Conservation (phyloP, 2,888 invertebrate genomes). For the Anthoptus insignis region DNA sequence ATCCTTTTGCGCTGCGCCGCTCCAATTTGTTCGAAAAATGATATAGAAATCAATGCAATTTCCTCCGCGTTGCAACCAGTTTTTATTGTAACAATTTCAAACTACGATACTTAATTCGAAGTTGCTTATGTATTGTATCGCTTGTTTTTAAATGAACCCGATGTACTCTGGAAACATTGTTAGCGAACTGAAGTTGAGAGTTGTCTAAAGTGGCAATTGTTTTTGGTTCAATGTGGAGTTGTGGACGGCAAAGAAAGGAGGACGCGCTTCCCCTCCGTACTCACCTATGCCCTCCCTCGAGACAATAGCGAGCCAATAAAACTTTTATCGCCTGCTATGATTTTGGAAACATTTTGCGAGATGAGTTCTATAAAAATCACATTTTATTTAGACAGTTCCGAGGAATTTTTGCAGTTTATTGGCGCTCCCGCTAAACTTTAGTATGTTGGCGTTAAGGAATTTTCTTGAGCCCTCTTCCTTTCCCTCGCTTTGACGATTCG, state of each 20-base stretch:
- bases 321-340: conserved; percentile 81
- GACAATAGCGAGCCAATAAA: conserved; percentile 80
- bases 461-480: conserved; percentile 33
- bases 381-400: conserved; percentile 69
- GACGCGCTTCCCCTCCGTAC: conserved; percentile 50
- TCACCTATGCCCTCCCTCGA: conserved; percentile 60
- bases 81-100: conserved; percentile 60
- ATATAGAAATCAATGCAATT: conserved; percentile 63
- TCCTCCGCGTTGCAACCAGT: conserved; percentile 54
- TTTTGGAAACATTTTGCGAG: conserved; percentile 78
- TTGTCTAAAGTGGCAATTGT: conserved; percentile 36
- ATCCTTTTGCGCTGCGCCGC: conserved; percentile 56
- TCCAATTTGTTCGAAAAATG: conserved; percentile 54
- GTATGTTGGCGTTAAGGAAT: conserved; percentile 49
- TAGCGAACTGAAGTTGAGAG: conserved; percentile 30
- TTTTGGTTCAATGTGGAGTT: conserved; percentile 59
- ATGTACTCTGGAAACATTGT: conserved; percentile 28
- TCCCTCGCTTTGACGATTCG: conserved; percentile 34
- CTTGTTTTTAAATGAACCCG: conserved; percentile 34
- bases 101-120: conserved; percentile 57
- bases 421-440: conserved; percentile 61
- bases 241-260: conserved; percentile 51
- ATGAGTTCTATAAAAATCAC: conserved; percentile 79
- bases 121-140: conserved; percentile 29
- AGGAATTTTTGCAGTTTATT: conserved; percentile 64